Percentiles rank a stretch among this genome's conserved stretches.
Evolutionary conservation across 2,797 vertebrate species (phyloP).

Genomic region (Garrulus glandarius): DNA sequence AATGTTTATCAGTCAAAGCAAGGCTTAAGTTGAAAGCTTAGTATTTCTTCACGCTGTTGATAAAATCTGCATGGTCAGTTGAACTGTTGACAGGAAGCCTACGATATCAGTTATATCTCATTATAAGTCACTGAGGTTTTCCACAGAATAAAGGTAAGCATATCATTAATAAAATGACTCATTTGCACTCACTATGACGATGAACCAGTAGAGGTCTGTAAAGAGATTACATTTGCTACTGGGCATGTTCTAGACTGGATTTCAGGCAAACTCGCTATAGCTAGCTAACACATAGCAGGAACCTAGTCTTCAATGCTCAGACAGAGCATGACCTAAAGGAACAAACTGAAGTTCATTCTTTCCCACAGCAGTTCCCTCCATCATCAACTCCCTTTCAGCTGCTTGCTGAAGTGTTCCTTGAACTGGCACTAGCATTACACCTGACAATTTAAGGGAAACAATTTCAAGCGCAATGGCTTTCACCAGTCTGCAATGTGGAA

Average conservation of each 20-base stretch:
- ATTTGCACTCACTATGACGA: background rate
- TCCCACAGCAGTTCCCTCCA: background rate
- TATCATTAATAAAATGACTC: background rate
- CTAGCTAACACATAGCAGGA: background rate
- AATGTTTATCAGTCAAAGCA: background rate
- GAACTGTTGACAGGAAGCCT: background rate
- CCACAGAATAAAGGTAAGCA: background rate
- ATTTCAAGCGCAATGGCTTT: background rate
- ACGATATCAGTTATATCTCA: background rate
- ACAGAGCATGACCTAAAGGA: background rate
- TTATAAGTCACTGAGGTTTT: background rate
- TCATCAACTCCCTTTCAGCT: background rate
- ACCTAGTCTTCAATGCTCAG: background rate
- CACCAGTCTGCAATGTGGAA: background rate
- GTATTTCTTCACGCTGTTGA: background rate
- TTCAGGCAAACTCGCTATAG: background rate
- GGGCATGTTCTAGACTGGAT: background rate
- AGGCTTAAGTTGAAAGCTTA: background rate
- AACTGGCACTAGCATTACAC: background rate
- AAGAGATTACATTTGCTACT: background rate
- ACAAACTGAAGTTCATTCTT: background rate
- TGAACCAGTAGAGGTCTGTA: background rate
- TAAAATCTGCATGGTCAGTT: background rate
- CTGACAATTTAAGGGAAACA: background rate
- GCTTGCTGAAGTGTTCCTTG: background rate